Conservation (phyloP, 1,140 invertebrate genomes). For the Chironomus tepperi region DNA sequence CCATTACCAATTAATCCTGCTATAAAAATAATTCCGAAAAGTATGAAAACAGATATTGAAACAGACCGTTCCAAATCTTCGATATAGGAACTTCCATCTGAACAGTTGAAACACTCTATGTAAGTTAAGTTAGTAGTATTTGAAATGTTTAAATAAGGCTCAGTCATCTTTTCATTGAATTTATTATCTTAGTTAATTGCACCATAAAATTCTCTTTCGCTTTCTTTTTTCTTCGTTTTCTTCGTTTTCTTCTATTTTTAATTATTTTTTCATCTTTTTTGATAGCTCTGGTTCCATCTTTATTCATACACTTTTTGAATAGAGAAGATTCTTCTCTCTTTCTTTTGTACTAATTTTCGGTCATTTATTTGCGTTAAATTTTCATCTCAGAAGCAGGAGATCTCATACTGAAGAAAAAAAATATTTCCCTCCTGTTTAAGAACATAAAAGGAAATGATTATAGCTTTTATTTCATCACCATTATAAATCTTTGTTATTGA, state of each 20-base stretch:
- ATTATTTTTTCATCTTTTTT: too few species aligned
- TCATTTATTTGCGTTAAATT: too few species aligned
- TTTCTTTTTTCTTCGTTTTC: background rate
- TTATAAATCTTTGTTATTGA: too few species aligned
- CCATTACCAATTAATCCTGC: slow-evolving; percentile 83
- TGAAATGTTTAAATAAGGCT: background rate
- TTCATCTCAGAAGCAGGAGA: too few species aligned
- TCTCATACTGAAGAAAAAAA: too few species aligned
- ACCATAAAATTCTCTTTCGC: background rate
- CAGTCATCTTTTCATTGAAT: slow-evolving; percentile 6
- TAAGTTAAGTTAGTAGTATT: background rate
- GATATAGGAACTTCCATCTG: background rate
- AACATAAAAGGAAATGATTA: too few species aligned
- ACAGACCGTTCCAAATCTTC: slow-evolving; percentile 45
- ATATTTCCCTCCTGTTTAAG: too few species aligned
- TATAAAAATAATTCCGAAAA: slow-evolving; percentile 80
- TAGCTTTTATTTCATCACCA: too few species aligned
- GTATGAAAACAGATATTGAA: slow-evolving; percentile 66
- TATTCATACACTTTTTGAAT: too few species aligned
- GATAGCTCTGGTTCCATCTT: too few species aligned
- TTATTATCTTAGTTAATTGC: slow-evolving; percentile 20
- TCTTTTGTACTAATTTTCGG: too few species aligned
- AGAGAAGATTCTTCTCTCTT: too few species aligned
- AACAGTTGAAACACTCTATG: background rate
- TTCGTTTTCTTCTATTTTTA: background rate